These are phyloP conservation scores for Agrochola macilenta DNA, from an alignment of 2,888 invertebrate genomes.

Conservation along the genomic window DNA sequence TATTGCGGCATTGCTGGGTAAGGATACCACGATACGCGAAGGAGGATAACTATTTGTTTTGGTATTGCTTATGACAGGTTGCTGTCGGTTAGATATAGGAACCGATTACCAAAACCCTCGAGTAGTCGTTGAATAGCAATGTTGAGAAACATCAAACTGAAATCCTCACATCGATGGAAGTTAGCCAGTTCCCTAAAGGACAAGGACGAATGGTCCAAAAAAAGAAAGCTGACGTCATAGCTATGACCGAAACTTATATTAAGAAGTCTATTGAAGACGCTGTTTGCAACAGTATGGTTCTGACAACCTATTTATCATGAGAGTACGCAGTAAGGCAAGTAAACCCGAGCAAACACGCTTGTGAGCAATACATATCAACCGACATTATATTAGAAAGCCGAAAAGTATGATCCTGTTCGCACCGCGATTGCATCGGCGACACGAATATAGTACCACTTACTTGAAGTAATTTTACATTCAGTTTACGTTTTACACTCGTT, in stretches of 20 bases:
- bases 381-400: conserved; percentile 43
- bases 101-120: neutral
- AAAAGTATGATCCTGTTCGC: conserved; percentile 40
- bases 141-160: neutral
- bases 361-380: conserved; percentile 4
- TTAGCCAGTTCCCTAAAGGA: neutral
- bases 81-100: neutral
- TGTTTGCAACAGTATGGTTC: neutral
- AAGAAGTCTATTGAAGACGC: neutral
- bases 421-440: conserved; percentile 33
- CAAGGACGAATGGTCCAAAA: neutral
- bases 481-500: conserved; percentile 3
- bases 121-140: neutral
- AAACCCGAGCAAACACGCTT: neutral
- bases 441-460: conserved; percentile 5
- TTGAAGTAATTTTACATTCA: conserved; percentile 22
- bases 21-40: conserved; percentile 10
- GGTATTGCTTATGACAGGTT: conserved; percentile 29
- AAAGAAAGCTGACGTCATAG: neutral
- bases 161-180: neutral
- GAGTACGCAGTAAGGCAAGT: neutral
- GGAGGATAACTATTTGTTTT: conserved; percentile 4
- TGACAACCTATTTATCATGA: neutral
- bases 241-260: neutral
- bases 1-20: conserved; percentile 20